Evolutionary conservation across 1,140 invertebrate species (phyloP), one percentile per base, ranked within the genome.

Genomic region (Theocolax elegans): DNA sequence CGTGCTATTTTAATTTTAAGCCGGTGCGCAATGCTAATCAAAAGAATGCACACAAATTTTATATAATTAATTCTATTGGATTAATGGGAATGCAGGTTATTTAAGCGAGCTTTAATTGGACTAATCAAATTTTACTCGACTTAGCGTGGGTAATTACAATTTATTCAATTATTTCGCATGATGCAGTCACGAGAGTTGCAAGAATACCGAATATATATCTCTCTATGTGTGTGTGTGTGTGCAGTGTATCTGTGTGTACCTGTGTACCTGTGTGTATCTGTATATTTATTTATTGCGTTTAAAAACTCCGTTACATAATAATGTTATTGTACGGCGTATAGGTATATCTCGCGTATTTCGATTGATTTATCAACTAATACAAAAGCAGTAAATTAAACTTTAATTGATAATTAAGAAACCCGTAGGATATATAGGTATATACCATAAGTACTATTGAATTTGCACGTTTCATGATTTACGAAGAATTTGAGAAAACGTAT

Each of bases 321-420:
- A 58, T 40, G 31, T 64, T 58, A 64, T 71, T 58, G 19, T 65
- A 58, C 25, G 40, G 27, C 31, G 17, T 23, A 48, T n/a, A 19
- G 21, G 21, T 64, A 51, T 27, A 27, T 12, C 17, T 48, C 29
- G 38, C 23, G 49, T 42, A 40, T 49, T 65, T 71, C 58, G 58
- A 71, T 71, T 65, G 42, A 71, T 71, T 65, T 58, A 62, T 58
- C 21, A 49, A n/a, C 29, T 71, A 48, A 29, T 21, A 49, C 53
- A 65, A 58, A 29, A 15, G 44, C 31, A 2, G 49, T 71, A 71
- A 64, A 71, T 71, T 58, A 65, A 46, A 48, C 10, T 46, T 44
- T 27, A 46, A 38, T 48, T 51, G 51, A 64, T 70, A 64, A 56
- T 64, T 38, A 44, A 56, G 48, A 46, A 70, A 6, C 46, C 27